Evolutionary conservation across 2,113 vertebrate genomes (phyloP), one percentile per base, ranked within the genome.

Genomic region (Suncus etruscus): DNA sequence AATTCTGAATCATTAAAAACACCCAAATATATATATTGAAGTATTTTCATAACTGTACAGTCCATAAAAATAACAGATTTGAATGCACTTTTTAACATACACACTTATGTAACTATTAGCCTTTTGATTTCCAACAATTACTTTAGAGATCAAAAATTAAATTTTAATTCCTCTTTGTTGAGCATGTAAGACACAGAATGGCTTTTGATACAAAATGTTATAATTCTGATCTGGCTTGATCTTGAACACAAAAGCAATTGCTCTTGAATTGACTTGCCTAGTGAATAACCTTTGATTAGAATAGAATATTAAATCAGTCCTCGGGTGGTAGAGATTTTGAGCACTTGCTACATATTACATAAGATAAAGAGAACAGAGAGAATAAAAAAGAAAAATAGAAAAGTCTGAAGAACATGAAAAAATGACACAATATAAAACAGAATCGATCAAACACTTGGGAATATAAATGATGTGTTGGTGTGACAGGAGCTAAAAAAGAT

Each of bases 101-200:
- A 72, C 22, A 25, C 65, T 12, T 20, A 25, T 68, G 20, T 73
- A 80, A 88, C 51, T 73, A 85, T 61, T 58, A 90, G 82, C 51
- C 48, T 92, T 89, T 78, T 85, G 58, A 94, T 85, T 85, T 94
- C 63, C 47, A 65, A 22, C 31, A 90, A 58, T 20, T 58, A 54
- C 24, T 93, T 82, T 84, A 50, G 87, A 89, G 29, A 70, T 78
- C 65, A 82, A 91, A 89, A 45, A 77, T 51, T 72, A 89, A 83
- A 24, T 63, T 89, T 92, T 75, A 91, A 83, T 91, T 91, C n/a
- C 88, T 93, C 24, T 85, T 95, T 84, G 72, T 90, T 93, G 47
- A 75, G 20, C n/a, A 79, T 32, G 2, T 73, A 82, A 91, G 61
- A 90, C 27, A 85, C 69, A 81, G 24, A 95, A 87, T 75, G 25